Evolutionary conservation across 2,888 invertebrate genomes (phyloP).

Genomic region (Apodemia hepburni): DNA sequence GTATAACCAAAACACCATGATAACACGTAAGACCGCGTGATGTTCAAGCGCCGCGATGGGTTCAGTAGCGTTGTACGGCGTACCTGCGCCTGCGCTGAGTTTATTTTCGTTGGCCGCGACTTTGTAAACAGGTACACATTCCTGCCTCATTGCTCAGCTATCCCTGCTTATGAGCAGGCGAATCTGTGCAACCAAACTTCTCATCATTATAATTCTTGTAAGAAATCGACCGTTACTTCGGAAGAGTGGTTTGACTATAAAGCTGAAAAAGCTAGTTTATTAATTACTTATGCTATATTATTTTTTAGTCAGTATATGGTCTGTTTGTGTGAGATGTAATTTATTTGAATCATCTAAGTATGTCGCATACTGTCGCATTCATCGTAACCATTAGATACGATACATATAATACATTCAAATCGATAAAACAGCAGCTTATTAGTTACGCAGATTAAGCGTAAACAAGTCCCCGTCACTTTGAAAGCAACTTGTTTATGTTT

Average conservation of each 20-base stretch:
- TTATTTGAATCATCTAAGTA: too few relatives aligned
- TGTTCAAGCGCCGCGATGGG: not conserved
- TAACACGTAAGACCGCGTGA: not conserved
- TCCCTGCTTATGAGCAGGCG: not conserved
- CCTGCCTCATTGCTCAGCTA: not conserved
- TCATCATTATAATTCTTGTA: not conserved
- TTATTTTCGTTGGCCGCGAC: slow-evolving; percentile 32
- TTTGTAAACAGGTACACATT: slow-evolving; percentile 35
- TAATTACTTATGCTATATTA: too few relatives aligned
- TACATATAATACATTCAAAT: too few relatives aligned
- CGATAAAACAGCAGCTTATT: too few relatives aligned
- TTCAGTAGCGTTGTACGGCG: not conserved
- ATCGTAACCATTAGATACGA: too few relatives aligned
- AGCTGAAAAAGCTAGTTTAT: not conserved
- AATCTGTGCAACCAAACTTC: not conserved
- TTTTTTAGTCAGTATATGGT: too few relatives aligned
- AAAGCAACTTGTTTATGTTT: too few relatives aligned
- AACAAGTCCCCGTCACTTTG: too few relatives aligned
- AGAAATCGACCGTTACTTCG: not conserved
- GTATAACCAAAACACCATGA: too few relatives aligned
- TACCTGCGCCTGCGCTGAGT: slow-evolving; percentile 22
- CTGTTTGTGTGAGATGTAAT: too few relatives aligned
- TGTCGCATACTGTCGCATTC: too few relatives aligned
- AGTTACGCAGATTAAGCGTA: too few relatives aligned
- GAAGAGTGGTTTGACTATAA: not conserved